Evolutionary conservation across 2,888 invertebrate genomes (phyloP).

Genomic region (Petrolisthes manimaculis): DNA sequence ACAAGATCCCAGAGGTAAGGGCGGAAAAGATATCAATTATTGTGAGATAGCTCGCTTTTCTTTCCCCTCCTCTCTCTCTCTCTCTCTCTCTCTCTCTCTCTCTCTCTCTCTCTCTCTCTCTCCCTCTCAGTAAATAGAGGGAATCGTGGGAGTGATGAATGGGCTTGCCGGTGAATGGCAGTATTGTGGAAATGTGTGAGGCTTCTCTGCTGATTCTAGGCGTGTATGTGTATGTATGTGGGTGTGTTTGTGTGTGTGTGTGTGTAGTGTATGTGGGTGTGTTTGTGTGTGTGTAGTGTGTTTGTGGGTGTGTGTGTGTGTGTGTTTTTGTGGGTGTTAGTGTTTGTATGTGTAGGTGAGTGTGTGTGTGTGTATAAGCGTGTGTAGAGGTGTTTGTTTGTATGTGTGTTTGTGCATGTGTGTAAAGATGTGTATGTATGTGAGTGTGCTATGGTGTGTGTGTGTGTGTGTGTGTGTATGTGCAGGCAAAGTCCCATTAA

Average conservation of each 20-base stretch:
- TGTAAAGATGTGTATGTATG: not conserved
- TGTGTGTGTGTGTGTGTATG: constrained; percentile 1
- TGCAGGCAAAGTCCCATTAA: not conserved
- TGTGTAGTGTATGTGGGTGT: not conserved
- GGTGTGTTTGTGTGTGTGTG: not conserved
- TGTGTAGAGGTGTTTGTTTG: not conserved
- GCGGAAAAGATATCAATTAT: not conserved
- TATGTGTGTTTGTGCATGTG: not conserved
- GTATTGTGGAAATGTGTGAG: not conserved
- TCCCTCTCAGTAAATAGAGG: constrained; percentile 8
- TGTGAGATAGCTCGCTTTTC: not conserved
- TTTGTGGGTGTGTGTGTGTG: not conserved
- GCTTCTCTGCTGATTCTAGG: not conserved
- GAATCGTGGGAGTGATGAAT: constrained; percentile 25
- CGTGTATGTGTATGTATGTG: not conserved
- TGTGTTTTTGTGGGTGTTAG: not conserved
- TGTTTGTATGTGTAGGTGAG: not conserved
- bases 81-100: constrained; percentile 14
- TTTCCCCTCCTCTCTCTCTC: too few relatives aligned
- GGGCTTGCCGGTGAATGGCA: constrained; percentile 14
- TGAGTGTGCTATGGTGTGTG: not conserved
- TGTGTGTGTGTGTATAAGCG: too few relatives aligned
- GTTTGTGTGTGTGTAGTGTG: not conserved
- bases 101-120: constrained; percentile 6
- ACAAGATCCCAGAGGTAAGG: too few relatives aligned